These are phyloP conservation scores for Balanococcus diminutus DNA, from an alignment of 2,888 invertebrate species.

Conservation along the genomic window DNA sequence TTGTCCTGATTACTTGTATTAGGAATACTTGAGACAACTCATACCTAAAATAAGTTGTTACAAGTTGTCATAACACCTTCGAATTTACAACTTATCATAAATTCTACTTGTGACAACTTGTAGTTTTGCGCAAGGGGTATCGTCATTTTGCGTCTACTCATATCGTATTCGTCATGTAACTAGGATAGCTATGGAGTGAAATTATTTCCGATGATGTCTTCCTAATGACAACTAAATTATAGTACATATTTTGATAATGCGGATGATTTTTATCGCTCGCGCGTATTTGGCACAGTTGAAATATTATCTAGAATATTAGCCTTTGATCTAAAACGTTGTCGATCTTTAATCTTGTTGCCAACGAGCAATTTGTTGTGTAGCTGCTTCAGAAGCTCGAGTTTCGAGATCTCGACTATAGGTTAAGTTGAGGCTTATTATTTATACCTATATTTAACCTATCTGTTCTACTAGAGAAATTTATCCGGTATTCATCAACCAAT, in stretches of 20 bases:
- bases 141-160: neutral
- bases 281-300: neutral
- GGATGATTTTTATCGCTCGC: neutral
- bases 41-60: no score
- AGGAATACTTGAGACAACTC: no score
- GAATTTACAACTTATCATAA: no score
- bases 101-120: no score
- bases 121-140: no score
- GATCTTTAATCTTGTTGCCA: neutral
- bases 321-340: neutral
- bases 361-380: neutral
- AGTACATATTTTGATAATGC: neutral
- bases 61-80: no score
- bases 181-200: neutral
- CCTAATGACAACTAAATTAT: constrained; percentile 12
- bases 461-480: neutral
- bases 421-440: neutral
- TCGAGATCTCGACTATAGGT: neutral
- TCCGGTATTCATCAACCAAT: neutral
- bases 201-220: neutral
- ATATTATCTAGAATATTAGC: neutral
- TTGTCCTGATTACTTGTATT: no score
- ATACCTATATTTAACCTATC: neutral
- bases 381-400: neutral
- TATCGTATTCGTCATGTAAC: neutral